These are phyloP conservation scores for Chelmon rostratus DNA, from an alignment of 2,797 vertebrate genomes.

Conservation along the genomic window DNA sequence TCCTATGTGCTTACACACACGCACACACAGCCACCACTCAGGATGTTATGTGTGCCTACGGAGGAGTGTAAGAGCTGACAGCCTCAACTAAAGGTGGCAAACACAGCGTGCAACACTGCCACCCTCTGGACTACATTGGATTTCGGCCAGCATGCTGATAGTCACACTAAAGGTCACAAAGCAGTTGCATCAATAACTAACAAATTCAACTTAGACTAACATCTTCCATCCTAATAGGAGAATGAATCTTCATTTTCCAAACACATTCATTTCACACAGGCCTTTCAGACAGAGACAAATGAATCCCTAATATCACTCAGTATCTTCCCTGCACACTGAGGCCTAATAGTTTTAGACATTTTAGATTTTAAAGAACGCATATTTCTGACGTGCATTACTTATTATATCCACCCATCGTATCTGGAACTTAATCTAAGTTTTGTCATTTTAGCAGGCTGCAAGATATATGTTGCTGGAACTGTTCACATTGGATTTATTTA, in stretches of 20 bases:
- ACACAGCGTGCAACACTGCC: constrained; percentile 62
- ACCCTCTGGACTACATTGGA: constrained; percentile 40
- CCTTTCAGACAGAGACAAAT: not conserved
- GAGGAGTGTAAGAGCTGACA: not conserved
- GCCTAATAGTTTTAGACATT: not conserved
- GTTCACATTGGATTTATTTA: not conserved
- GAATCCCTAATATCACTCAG: not conserved
- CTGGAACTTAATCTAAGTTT: not conserved
- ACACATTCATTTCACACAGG: not conserved
- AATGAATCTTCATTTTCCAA: not conserved
- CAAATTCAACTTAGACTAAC: not conserved
- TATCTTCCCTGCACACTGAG: not conserved
- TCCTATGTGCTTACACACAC: no score
- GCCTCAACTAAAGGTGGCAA: not conserved
- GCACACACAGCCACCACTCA: not conserved
- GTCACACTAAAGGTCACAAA: not conserved
- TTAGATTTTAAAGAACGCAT: not conserved
- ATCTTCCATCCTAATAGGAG: not conserved
- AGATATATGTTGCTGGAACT: not conserved
- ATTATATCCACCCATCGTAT: not conserved
- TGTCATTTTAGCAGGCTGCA: not conserved
- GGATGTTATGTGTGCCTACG: not conserved
- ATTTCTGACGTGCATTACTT: not conserved
- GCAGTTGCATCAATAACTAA: no score
- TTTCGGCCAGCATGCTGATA: not conserved